These are phyloP conservation scores for Microdon myrmicae DNA, from an alignment of 2,888 invertebrate species.

Conservation along the genomic window DNA sequence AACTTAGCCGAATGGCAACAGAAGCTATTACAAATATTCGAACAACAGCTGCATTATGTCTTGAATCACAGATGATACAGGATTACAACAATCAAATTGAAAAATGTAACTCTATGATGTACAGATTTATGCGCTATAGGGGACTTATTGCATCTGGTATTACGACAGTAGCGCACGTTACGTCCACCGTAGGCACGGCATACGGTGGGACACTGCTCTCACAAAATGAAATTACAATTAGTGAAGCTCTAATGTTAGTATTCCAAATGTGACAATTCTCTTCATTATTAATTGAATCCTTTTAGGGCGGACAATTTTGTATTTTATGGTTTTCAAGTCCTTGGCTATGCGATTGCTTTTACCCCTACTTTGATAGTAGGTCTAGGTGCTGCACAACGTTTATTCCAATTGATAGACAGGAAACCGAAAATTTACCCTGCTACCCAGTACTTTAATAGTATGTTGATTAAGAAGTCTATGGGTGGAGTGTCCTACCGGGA, in stretches of 20 bases:
- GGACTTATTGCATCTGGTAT: conserved; percentile 77
- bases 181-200: conserved; percentile 76
- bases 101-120: conserved; percentile 67
- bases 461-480: neutral
- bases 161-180: conserved; percentile 77
- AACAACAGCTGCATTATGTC: conserved; percentile 73
- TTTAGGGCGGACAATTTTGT: conserved; percentile 77
- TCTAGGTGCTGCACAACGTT: conserved; percentile 73
- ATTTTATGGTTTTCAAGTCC: conserved; percentile 79
- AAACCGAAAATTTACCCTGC: conserved; percentile 70
- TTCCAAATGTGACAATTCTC: neutral
- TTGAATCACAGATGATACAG: conserved; percentile 71
- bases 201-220: conserved; percentile 78
- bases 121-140: conserved; percentile 70
- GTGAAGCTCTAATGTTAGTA: neutral
- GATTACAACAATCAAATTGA: conserved; percentile 71
- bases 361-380: conserved; percentile 81
- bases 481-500: conserved; percentile 71
- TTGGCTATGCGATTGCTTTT: conserved; percentile 80
- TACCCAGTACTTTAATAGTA: conserved; percentile 61
- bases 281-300: no score
- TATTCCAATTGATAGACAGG: conserved; percentile 72
- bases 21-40: conserved; percentile 79
- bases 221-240: conserved; percentile 67
- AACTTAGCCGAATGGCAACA: conserved; percentile 76